These are phyloP conservation scores for Rhodophaea formosa DNA, from an alignment of 2,888 invertebrate species.

Conservation along the genomic window DNA sequence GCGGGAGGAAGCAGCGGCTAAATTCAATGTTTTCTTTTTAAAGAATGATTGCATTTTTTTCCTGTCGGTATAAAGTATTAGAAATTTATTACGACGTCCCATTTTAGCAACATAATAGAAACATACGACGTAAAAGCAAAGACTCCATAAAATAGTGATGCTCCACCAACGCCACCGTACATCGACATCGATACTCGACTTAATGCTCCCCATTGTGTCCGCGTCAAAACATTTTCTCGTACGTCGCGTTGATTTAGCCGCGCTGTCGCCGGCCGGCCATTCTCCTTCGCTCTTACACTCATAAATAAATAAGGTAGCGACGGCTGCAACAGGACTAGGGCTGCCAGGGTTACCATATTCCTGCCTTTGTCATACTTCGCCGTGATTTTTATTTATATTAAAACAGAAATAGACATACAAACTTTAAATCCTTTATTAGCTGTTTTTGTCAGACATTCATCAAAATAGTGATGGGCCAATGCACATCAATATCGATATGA, in stretches of 20 bases:
- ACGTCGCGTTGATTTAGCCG: conserved; percentile 46
- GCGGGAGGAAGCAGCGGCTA: too few species aligned
- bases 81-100: background rate
- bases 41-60: too few species aligned
- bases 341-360: conserved; percentile 22
- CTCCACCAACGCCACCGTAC: background rate
- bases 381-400: too few species aligned
- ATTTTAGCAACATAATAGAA: background rate
- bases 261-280: conserved; percentile 44
- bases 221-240: conserved; percentile 40
- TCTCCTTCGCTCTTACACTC: conserved; percentile 44
- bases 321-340: conserved; percentile 26
- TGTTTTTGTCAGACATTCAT: too few species aligned
- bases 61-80: too few species aligned
- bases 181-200: conserved; percentile 25
- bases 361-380: too few species aligned
- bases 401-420: too few species aligned
- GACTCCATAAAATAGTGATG: conserved; percentile 3
- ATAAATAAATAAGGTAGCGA: conserved; percentile 43
- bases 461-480: too few species aligned
- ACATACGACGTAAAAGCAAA: background rate
- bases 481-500: too few species aligned
- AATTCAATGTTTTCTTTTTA: too few species aligned
- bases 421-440: too few species aligned
- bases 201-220: conserved; percentile 32